Evolutionary conservation across 1,140 invertebrate species (phyloP).

Genomic region (Anastrepha ludens): DNA sequence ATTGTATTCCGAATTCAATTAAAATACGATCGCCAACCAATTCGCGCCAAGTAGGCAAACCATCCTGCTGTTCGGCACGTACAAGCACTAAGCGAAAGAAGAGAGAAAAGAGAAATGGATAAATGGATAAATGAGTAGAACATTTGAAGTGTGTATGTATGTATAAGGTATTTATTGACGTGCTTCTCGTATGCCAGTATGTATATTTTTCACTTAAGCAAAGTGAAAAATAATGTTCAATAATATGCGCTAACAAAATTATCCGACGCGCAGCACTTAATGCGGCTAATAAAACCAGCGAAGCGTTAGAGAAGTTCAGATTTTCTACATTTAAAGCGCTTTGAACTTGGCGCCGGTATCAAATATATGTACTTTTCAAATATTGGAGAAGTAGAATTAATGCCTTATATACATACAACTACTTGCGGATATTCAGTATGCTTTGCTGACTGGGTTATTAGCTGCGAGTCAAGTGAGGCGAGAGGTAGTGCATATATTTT

Average conservation of each 20-base stretch:
- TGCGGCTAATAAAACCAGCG: not conserved
- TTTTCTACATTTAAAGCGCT: not conserved
- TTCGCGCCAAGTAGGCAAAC: constrained; percentile 80
- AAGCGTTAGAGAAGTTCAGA: not conserved
- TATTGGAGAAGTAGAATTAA: not conserved
- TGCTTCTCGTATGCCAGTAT: too few species aligned
- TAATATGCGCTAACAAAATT: constrained; percentile 40
- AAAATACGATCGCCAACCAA: constrained; percentile 80
- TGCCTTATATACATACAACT: not conserved
- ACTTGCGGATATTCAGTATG: constrained; percentile 37
- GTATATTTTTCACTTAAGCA: constrained; percentile 16
- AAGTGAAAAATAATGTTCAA: constrained; percentile 2
- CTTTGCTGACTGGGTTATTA: constrained; percentile 4
- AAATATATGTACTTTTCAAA: constrained; percentile 25
- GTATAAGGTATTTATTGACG: not conserved
- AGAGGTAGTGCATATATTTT: not conserved
- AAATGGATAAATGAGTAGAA: not conserved
- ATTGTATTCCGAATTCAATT: constrained; percentile 80
- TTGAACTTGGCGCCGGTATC: constrained; percentile 43
- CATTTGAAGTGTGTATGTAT: not conserved
- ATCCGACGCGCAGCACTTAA: not conserved
- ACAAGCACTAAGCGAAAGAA: constrained; percentile 62
- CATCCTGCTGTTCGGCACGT: constrained; percentile 68
- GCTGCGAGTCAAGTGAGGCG: not conserved
- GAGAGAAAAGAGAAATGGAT: not conserved